Evolutionary conservation across 2,888 invertebrate genomes (phyloP).

Genomic region (Pseudococcus longispinus): DNA sequence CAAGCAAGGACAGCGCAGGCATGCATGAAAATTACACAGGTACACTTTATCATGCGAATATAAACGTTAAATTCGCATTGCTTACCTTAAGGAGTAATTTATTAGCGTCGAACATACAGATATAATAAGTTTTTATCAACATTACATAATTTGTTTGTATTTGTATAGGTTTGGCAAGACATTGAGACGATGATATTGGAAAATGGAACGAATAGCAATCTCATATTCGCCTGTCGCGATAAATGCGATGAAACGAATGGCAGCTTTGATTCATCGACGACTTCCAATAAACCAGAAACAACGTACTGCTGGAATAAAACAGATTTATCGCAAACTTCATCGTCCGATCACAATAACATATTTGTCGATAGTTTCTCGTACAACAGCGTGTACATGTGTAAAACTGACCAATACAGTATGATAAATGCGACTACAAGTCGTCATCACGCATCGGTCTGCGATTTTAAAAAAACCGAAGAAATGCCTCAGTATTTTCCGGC

Average conservation of each 20-base stretch:
- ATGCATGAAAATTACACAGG: background rate
- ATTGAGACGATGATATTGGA: constrained; percentile 51
- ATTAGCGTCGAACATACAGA: background rate
- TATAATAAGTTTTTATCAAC: background rate
- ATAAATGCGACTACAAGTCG: constrained; percentile 7
- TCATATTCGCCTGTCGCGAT: constrained; percentile 44
- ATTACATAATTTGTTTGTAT: constrained; percentile 13
- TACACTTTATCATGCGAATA: background rate
- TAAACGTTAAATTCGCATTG: background rate
- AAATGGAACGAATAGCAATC: constrained; percentile 43
- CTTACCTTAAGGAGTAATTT: background rate
- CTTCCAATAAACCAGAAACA: background rate
- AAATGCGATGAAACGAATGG: constrained; percentile 29
- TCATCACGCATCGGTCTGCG: constrained; percentile 16
- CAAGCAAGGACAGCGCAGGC: background rate
- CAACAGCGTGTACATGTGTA: constrained; percentile 22
- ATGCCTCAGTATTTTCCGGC: background rate
- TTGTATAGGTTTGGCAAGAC: constrained; percentile 50
- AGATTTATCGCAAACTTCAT: constrained; percentile 12
- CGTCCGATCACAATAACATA: background rate
- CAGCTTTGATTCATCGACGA: constrained; percentile 2
- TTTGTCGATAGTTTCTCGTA: constrained; percentile 34
- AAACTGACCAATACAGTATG: constrained; percentile 20
- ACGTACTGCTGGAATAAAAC: background rate
- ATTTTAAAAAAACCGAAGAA: background rate